Conservation (phyloP, 1,140 invertebrate genomes). For the Temnothorax longispinosus region DNA sequence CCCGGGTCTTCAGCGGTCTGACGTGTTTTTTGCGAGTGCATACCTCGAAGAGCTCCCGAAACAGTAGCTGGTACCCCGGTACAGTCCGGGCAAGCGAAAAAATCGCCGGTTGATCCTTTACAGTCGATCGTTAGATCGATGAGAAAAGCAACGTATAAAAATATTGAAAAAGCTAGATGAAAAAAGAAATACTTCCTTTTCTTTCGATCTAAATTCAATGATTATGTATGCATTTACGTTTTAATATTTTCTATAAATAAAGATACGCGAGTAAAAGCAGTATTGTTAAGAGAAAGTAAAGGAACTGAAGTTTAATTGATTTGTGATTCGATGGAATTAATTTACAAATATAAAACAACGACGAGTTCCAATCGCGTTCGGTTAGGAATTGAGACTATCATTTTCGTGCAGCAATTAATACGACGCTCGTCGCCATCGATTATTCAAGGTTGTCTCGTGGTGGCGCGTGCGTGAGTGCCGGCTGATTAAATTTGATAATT, state of each 20-base stretch:
- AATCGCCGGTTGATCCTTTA: constrained; percentile 70
- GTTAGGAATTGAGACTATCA: neutral
- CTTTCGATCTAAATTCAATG: neutral
- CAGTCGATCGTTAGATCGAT: constrained; percentile 42
- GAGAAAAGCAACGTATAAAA: neutral
- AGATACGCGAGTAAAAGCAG: neutral
- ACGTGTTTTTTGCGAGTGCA: constrained; percentile 86
- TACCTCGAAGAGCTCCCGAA: constrained; percentile 85
- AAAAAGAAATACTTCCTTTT: neutral
- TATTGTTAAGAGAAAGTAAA: neutral
- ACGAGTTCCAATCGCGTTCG: neutral
- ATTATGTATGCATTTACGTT: neutral
- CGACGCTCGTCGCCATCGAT: neutral
- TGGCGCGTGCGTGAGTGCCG: neutral
- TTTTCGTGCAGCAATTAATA: constrained; percentile 12
- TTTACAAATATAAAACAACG: neutral
- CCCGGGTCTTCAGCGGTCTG: constrained; percentile 82
- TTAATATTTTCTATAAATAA: neutral
- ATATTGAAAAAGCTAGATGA: neutral
- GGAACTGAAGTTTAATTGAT: neutral
- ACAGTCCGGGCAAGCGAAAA: constrained; percentile 84
- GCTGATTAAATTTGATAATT: constrained; percentile 47
- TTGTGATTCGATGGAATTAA: neutral
- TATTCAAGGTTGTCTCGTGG: constrained; percentile 6
- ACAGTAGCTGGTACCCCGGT: constrained; percentile 84